Conservation (phyloP, 2,797 vertebrate species). For the Alca torda region DNA sequence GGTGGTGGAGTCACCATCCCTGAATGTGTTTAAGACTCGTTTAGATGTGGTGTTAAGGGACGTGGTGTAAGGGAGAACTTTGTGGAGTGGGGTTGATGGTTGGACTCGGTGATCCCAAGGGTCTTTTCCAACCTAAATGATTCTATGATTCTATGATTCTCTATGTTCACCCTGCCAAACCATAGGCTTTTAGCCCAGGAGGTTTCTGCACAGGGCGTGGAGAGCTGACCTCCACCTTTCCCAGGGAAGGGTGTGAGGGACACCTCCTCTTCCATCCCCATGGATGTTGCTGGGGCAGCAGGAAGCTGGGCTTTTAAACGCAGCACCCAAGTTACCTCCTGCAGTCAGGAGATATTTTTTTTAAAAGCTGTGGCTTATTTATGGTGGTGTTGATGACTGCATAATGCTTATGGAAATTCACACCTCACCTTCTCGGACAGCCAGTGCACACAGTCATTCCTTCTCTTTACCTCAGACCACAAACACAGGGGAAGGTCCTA, state of each 20-base stretch:
- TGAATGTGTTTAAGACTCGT: no score
- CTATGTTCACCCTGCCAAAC: neutral
- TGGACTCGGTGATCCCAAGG: no score
- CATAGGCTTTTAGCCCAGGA: neutral
- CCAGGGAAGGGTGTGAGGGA: neutral
- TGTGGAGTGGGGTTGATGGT: no score
- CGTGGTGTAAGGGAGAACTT: no score
- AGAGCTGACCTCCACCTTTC: neutral
- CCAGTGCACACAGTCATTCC: neutral
- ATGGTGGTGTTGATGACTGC: neutral
- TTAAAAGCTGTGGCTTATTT: neutral
- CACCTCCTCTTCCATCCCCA: neutral
- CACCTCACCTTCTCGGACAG: neutral
- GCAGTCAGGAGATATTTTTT: neutral
- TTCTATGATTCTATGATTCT: no score
- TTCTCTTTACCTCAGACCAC: neutral
- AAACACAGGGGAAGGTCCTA: neutral
- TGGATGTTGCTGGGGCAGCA: neutral
- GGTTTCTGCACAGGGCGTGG: neutral
- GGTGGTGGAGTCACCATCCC: no score
- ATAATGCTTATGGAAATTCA: neutral
- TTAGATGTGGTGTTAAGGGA: no score
- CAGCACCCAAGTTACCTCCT: neutral
- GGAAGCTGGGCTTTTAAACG: neutral
- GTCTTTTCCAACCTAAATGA: no score